Evolutionary conservation across 2,888 invertebrate genomes (phyloP), one percentile per base, ranked within the genome.

Genomic region (Drosophila nr. perissopoda): DNA sequence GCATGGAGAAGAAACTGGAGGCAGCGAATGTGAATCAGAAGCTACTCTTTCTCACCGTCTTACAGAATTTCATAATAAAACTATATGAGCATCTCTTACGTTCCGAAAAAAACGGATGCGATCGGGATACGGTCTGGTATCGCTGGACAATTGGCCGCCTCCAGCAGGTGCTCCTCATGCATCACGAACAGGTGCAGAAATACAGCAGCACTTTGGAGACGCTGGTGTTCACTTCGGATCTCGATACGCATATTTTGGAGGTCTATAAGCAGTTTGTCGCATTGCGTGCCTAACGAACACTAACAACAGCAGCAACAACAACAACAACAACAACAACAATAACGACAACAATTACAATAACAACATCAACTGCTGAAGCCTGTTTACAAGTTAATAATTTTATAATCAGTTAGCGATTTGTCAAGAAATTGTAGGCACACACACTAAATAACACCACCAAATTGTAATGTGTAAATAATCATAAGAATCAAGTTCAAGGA

Each of bases 221-320:
- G 1, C 94, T 99, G 53, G 95, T 99, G 51, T 99, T 99, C 94
- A 99, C 99, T 0, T 98, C 97, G 86, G 99, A 99, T 93, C 94
- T 99, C 92, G 99, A 99, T 92, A 96, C 97, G 4, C 98, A 99
- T 93, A 98, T 99, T 91, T 94, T 99, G 76, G 98, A 99, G 93
- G 97, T 99, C 68, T 99, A 99, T 95, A 98, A 99, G 91, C 99
- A 99, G 93, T 99, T 99, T 93, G 96, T 98, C 76, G 98, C 99
- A 56, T 94, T 99, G 57, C 88, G 93, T 54, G 92, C 93, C 68
- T 92, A 90, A 86, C 36, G 21, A n/a, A 46, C 52, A 61, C 53
- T 21, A 25, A 31, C 29, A 53, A 5, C 21, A 29, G 16, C 4
- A 46, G 16, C 46, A 46, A 4, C 31, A n/a, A 13, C 16, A 27